Evolutionary conservation across 1,140 invertebrate species (phyloP).

Genomic region (Monomorium pharaonis): DNA sequence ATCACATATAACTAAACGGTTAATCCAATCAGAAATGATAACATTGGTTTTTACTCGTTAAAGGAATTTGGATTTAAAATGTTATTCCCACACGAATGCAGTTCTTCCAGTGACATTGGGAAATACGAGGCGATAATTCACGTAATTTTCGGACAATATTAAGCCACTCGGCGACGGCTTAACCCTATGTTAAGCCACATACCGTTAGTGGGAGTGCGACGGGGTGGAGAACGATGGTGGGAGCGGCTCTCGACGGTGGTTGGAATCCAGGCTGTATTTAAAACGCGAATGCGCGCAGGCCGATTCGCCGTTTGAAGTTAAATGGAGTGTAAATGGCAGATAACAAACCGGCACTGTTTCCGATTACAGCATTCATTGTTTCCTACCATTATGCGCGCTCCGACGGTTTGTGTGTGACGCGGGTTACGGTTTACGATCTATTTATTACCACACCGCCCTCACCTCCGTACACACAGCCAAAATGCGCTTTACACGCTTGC

Average conservation of each 20-base stretch:
- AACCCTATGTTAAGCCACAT: slow-evolving; percentile 80
- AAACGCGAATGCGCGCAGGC: slow-evolving; percentile 82
- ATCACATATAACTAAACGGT: neutral
- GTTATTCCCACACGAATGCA: neutral
- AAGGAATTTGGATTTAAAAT: neutral
- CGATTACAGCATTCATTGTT: slow-evolving; percentile 86
- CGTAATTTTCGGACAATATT: slow-evolving; percentile 78
- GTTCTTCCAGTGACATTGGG: neutral
- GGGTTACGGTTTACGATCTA: slow-evolving; percentile 84
- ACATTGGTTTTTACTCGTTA: slow-evolving; percentile 11
- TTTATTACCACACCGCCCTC: slow-evolving; percentile 81
- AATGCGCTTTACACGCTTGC: slow-evolving; percentile 74
- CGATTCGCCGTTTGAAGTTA: slow-evolving; percentile 85
- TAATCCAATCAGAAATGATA: slow-evolving; percentile 12
- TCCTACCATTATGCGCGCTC: slow-evolving; percentile 86
- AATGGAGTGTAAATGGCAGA: slow-evolving; percentile 86
- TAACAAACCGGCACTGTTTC: slow-evolving; percentile 86
- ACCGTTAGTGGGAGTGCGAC: slow-evolving; percentile 19
- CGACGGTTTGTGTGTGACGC: slow-evolving; percentile 84
- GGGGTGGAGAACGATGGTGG: slow-evolving; percentile 22
- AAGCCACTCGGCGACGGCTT: slow-evolving; percentile 76
- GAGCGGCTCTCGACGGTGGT: slow-evolving; percentile 36
- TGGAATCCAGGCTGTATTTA: slow-evolving; percentile 80
- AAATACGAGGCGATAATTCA: slow-evolving; percentile 75
- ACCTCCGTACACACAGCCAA: slow-evolving; percentile 69